Conservation (phyloP, 2,797 vertebrate genomes). For the Pygocentrus nattereri region DNA sequence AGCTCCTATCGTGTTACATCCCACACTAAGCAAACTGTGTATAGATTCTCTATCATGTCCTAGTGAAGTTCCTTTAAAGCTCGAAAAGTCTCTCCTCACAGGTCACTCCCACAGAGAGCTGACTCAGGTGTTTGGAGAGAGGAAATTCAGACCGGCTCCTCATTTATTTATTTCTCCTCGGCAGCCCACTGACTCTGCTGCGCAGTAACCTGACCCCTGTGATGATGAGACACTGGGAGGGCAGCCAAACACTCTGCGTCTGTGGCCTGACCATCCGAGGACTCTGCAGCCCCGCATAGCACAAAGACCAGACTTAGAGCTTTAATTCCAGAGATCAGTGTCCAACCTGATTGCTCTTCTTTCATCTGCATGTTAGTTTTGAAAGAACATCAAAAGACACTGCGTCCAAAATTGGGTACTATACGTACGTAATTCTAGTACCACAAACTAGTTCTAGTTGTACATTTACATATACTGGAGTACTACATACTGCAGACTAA, state of each 20-base stretch:
- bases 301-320: not conserved
- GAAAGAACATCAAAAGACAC: no score
- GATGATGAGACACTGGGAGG: constrained; percentile 62
- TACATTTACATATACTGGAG: no score
- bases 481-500: no score
- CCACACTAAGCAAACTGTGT: not conserved
- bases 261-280: constrained; percentile 34
- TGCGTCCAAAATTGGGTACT: no score
- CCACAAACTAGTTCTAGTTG: no score
- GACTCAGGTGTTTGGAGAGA: constrained; percentile 63
- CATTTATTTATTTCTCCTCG: constrained; percentile 73
- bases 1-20: not conserved
- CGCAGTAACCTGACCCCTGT: constrained; percentile 52
- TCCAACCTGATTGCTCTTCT: not conserved
- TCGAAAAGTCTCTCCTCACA: constrained; percentile 35
- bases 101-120: constrained; percentile 19
- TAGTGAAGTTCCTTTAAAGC: not conserved
- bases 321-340: constrained; percentile 26
- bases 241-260: constrained; percentile 48
- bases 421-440: no score
- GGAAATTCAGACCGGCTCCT: constrained; percentile 64
- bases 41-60: not conserved
- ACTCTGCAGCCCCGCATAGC: constrained; percentile 35
- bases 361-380: not conserved
- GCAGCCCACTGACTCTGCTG: constrained; percentile 52